Base-by-base conservation (phyloP, 2,888 invertebrate genomes). In the Cremastinae sp. region DNA sequence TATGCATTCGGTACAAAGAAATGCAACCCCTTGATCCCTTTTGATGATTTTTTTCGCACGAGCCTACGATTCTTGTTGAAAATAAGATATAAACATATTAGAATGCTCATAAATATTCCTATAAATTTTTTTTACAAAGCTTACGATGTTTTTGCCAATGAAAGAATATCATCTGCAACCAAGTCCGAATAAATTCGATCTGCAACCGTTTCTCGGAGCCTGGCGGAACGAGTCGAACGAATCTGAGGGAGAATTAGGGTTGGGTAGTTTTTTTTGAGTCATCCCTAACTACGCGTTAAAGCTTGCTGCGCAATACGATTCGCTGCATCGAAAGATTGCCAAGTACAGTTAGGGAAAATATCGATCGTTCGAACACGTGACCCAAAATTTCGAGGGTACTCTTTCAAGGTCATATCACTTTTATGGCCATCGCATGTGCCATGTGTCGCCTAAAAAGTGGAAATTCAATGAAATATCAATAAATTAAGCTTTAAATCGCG, bases 211-310 rank as follows among this genome's bases (percentile, higher is more conserved):
- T n/a, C n/a, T n/a, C n/a, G n/a, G n/a, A n/a, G n/a, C 71, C 64
- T 58, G 65, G 75, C 59, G 56, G 49, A 38, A 20, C 38, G 12
- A 34, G 51, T 51, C 47, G 47, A n/a, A 20, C 9, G 9, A 49
- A 51, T 41, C 53, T 49, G 51, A 38, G 65, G n/a, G 41, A 65
- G 53, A 53, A 41, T 53, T 43, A 65, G 41, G 28, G 16, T 53
- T 65, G 53, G 45, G 53, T 41, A 41, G 41, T 16, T 65, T 62
- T 59, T 43, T 61, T 61, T 51, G 47, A 75, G 22, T 49, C 69
- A 64, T 68, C 74, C 69, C 66, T 74, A 49, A 59, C 70, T 54
- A 43, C 74, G 58, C 64, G 65, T 53, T 59, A 61, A 47, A 45
- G 56, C 56, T 38, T 53, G 43, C 45, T 54, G 22, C 72, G 72